Evolutionary conservation across 2,797 vertebrate species (phyloP).

Genomic region (Silurus aristotelis): DNA sequence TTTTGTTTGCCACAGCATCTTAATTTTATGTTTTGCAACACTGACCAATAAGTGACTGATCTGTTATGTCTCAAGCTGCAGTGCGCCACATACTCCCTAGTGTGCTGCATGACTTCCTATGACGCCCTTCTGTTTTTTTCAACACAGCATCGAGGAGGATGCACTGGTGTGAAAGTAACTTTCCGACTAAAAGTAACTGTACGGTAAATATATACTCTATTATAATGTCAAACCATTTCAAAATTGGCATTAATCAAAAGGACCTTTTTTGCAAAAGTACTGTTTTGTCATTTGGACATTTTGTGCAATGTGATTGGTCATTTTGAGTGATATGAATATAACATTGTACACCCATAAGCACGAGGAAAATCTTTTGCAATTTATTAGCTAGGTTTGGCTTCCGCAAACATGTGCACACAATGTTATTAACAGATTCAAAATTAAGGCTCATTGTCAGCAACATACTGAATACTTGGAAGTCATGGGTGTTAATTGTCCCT

Average conservation of each 20-base stretch:
- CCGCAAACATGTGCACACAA: background rate
- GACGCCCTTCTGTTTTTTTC: conserved; percentile 2
- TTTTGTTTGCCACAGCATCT: background rate
- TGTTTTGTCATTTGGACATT: too few species aligned
- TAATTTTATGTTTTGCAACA: background rate
- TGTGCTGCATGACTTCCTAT: conserved; percentile 8
- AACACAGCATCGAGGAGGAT: background rate
- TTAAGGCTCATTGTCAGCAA: background rate
- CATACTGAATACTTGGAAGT: background rate
- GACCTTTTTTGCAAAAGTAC: too few species aligned
- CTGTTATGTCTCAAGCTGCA: conserved; percentile 1
- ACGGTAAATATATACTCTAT: background rate
- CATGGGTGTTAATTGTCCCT: background rate
- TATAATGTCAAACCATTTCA: background rate
- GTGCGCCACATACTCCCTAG: background rate
- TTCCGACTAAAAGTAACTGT: too few species aligned
- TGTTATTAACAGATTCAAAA: background rate
- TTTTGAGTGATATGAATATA: background rate
- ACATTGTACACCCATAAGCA: too few species aligned
- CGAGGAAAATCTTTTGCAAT: background rate
- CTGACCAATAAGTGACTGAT: background rate
- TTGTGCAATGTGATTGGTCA: background rate
- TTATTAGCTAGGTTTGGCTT: background rate
- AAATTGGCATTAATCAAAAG: too few species aligned
- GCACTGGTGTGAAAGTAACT: background rate